Evolutionary conservation across 1,140 invertebrate genomes (phyloP).

Genomic region (Rhopalosiphum maidis): DNA sequence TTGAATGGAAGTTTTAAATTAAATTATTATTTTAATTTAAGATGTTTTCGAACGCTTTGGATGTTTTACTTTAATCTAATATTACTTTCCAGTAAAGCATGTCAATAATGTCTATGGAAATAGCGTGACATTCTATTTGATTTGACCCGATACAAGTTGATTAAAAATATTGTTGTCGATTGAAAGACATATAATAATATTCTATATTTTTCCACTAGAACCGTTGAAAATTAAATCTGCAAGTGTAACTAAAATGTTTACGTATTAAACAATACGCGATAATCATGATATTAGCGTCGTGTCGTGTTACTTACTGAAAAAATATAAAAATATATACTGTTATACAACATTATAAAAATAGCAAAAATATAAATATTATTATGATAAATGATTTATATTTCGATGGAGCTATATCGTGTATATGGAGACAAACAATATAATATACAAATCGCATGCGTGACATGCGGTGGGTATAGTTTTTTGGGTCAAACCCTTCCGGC

Average conservation of each 20-base stretch:
- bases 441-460: background rate
- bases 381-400: background rate
- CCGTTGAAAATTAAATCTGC: background rate
- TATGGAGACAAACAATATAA: slow-evolving; percentile 13
- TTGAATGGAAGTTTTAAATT: background rate
- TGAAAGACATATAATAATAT: background rate
- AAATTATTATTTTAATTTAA: slow-evolving; percentile 9
- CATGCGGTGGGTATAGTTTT: background rate
- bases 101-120: background rate
- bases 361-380: background rate
- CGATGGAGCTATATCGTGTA: background rate
- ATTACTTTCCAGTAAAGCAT: background rate
- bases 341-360: background rate
- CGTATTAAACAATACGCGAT: background rate
- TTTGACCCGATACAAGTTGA: background rate
- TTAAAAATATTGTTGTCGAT: background rate
- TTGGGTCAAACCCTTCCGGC: background rate
- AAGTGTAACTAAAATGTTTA: background rate
- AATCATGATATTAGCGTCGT: background rate
- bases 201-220: background rate
- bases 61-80: background rate
- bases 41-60: background rate
- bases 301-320: background rate
- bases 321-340: background rate
- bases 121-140: background rate